Conservation (phyloP, 1,140 invertebrate genomes). For the Anoplolepis gracilipes region DNA sequence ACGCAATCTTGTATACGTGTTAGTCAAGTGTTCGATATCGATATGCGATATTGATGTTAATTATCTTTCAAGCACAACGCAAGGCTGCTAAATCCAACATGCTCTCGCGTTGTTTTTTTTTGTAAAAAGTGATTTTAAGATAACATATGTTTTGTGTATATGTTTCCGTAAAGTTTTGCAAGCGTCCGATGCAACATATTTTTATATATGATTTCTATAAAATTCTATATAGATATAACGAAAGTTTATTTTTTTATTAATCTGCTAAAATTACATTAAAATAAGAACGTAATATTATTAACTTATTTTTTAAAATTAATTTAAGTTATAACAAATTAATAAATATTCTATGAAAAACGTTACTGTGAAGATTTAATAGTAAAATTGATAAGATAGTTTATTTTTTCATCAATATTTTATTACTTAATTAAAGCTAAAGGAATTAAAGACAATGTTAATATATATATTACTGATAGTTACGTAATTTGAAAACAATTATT, state of each 20-base stretch:
- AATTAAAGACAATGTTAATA: not conserved
- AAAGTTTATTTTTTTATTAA: not conserved
- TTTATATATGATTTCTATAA: not conserved
- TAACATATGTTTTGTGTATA: no score
- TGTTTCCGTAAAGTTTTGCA: not conserved
- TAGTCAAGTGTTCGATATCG: not conserved
- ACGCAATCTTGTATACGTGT: not conserved
- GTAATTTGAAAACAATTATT: not conserved
- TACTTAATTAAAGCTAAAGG: constrained; percentile 2
- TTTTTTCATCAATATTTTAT: not conserved
- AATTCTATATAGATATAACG: not conserved
- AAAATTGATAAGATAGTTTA: not conserved
- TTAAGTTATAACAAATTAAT: not conserved
- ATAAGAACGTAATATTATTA: not conserved
- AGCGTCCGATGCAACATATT: not conserved
- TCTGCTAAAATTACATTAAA: not conserved
- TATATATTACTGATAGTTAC: not conserved
- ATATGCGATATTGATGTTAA: constrained; percentile 25
- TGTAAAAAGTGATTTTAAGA: not conserved
- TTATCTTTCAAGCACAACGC: not conserved
- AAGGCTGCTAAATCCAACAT: not conserved
- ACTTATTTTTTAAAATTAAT: not conserved
- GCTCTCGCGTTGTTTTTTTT: not conserved
- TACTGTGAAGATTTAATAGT: not conserved
- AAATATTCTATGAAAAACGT: not conserved